These are phyloP conservation scores for Camelus dromedarius DNA, from an alignment of 2,113 vertebrate species.

Conservation along the genomic window DNA sequence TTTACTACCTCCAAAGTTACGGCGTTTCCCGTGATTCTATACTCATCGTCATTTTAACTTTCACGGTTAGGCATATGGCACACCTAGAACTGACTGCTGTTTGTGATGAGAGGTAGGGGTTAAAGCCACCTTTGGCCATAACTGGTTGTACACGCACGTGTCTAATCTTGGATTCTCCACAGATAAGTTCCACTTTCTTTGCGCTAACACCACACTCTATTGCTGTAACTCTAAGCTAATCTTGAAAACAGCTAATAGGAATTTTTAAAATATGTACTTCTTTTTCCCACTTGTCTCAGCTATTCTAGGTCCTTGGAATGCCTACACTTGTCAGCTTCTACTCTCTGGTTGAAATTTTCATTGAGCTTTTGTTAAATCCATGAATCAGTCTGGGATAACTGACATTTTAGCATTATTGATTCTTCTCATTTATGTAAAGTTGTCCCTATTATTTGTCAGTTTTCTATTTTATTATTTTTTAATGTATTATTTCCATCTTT, in stretches of 20 bases:
- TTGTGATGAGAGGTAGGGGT: neutral
- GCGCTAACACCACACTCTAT: neutral
- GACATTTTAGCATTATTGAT: neutral
- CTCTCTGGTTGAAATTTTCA: neutral
- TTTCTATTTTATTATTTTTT: neutral
- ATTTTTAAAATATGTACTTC: neutral
- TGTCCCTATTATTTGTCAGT: neutral
- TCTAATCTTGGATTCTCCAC: neutral
- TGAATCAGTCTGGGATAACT: neutral
- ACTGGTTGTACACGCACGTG: too few relatives aligned
- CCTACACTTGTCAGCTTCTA: neutral
- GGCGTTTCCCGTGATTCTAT: neutral
- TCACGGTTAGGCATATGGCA: neutral
- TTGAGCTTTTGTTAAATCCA: neutral
- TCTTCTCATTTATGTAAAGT: neutral
- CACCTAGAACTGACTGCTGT: neutral
- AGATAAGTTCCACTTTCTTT: neutral
- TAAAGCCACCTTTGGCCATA: neutral
- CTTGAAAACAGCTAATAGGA: neutral
- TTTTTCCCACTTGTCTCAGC: neutral
- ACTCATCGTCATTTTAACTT: neutral
- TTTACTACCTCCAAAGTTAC: neutral
- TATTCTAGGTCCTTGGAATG: neutral
- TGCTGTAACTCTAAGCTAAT: neutral
- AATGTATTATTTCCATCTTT: neutral